Conservation (phyloP, 2,797 vertebrate genomes). For the Thaleichthys pacificus region DNA sequence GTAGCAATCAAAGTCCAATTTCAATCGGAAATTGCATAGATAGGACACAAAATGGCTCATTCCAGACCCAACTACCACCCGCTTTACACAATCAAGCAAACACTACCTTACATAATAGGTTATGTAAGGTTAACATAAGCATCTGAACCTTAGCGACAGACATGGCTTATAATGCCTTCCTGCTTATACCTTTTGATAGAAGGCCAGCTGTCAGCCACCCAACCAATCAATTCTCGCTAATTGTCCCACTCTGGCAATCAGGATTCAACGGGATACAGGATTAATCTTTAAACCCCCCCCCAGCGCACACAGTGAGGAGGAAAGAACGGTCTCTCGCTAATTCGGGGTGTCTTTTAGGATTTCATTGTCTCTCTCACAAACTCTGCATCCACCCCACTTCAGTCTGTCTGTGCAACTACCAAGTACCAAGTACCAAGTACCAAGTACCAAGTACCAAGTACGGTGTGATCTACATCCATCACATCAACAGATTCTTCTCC, state of each 20-base stretch:
- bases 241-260: conserved; percentile 38
- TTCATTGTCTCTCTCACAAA: neutral
- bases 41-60: neutral
- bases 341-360: neutral
- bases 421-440: no score
- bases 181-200: conserved; percentile 1
- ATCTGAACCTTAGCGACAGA: conserved; percentile 26
- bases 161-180: conserved; percentile 30
- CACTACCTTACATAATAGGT: no score
- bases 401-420: no score
- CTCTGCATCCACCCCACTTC: no score
- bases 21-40: neutral
- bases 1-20: neutral
- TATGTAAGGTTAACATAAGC: neutral
- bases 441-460: no score
- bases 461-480: no score
- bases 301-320: conserved; percentile 4
- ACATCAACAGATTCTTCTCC: no score
- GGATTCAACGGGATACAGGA: conserved; percentile 12
- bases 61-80: no score
- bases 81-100: no score
- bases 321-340: conserved; percentile 2
- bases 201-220: conserved; percentile 23
- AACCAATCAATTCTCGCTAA: conserved; percentile 41
- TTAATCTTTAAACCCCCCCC: conserved; percentile 21